phyloP scores from a whole-genome alignment of 2,113 vertebrate genomes.

The Grammatotria lemairii region DNA sequence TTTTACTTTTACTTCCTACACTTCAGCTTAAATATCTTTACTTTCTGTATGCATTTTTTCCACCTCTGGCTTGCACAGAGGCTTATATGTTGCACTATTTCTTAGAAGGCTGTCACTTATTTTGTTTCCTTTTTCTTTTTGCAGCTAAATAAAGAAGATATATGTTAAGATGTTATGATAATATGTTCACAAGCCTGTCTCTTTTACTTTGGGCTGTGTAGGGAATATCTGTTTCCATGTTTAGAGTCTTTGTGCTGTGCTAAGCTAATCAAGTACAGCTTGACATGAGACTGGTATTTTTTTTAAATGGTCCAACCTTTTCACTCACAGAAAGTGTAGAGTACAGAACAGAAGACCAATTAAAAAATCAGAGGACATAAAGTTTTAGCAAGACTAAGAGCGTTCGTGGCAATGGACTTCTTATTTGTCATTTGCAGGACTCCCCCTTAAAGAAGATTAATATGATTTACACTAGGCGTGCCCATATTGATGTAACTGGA shows the following conservation, averaged over 20 bases:
- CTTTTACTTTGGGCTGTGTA: neutral
- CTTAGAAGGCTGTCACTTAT: neutral
- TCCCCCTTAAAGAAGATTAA: neutral
- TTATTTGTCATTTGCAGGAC: neutral
- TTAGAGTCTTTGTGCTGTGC: neutral
- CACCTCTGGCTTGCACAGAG: neutral
- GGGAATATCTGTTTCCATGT: neutral
- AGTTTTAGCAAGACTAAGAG: neutral
- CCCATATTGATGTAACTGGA: slow-evolving; percentile 14
- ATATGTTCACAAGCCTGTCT: neutral
- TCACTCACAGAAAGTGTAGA: neutral
- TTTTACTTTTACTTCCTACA: neutral
- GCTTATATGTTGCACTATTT: neutral
- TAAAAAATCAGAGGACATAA: neutral
- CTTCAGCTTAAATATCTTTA: neutral
- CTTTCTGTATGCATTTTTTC: neutral
- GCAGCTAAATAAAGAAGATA: neutral
- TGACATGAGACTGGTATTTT: neutral
- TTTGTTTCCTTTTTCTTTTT: neutral
- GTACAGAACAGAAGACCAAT: neutral
- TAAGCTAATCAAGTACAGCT: neutral
- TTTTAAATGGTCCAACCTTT: neutral
- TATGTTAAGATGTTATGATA: neutral
- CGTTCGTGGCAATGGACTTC: neutral
- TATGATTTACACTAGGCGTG: neutral